Evolutionary conservation across 2,888 invertebrate species (phyloP).

Genomic region (Thera obeliscata): DNA sequence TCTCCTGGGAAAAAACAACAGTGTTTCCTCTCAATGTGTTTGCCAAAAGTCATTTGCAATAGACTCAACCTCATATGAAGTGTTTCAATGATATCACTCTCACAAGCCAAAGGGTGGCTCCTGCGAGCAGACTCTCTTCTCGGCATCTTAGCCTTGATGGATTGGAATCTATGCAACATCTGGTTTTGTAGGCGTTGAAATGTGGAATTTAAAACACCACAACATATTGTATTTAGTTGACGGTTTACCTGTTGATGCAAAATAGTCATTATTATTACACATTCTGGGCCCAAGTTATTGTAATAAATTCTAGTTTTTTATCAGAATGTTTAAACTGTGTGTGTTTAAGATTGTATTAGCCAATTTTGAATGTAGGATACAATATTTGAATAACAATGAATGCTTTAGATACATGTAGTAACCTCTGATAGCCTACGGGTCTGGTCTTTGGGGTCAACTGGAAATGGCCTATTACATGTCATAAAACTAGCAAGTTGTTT

Average conservation of each 20-base stretch:
- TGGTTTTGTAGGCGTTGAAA: constrained; percentile 94
- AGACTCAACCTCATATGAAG: constrained; percentile 95
- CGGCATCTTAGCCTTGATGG: constrained; percentile 96
- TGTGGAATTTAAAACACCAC: constrained; percentile 91
- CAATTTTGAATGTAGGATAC: constrained; percentile 25
- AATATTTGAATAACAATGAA: constrained; percentile 20
- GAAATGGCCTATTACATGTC: constrained; percentile 6
- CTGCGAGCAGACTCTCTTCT: constrained; percentile 95
- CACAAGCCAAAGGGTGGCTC: constrained; percentile 95
- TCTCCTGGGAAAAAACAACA: constrained; percentile 98
- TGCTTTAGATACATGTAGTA: constrained; percentile 14
- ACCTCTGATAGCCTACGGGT: constrained; percentile 29
- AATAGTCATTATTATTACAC: constrained; percentile 30
- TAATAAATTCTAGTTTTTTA: constrained; percentile 23
- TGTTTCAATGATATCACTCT: constrained; percentile 96
- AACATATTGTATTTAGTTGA: constrained; percentile 91
- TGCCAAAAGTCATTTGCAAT: constrained; percentile 96
- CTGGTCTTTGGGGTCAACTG: constrained; percentile 16
- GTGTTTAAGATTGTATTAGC: constrained; percentile 4
- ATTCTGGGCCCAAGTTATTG: constrained; percentile 20
- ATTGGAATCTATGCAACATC: constrained; percentile 93
- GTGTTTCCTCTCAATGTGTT: constrained; percentile 96
- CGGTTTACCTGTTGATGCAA: constrained; percentile 88
- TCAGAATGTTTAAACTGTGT: constrained; percentile 5
- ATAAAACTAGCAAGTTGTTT: neutral